Evolutionary conservation across 2,888 invertebrate species (phyloP).

Genomic region (Formica aserva): DNA sequence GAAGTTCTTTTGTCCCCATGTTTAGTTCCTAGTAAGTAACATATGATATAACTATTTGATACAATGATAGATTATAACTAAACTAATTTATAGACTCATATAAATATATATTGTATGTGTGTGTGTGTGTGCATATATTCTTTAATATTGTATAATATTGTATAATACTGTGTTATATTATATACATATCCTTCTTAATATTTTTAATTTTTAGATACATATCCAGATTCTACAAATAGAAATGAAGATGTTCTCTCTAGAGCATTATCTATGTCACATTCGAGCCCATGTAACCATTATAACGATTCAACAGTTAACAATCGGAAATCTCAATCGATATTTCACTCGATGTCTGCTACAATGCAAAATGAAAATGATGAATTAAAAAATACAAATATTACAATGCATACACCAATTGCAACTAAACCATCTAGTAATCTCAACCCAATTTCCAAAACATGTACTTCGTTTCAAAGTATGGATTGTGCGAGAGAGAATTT

Average conservation of each 20-base stretch:
- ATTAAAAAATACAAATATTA: background rate
- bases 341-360: background rate
- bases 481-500: conserved; percentile 3
- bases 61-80: background rate
- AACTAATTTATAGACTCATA: background rate
- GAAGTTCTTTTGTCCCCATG: background rate
- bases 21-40: conserved; percentile 27
- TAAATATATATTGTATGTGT: background rate
- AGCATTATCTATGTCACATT: background rate
- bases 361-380: conserved; percentile 11
- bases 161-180: no score
- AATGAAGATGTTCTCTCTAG: background rate
- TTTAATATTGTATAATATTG: background rate
- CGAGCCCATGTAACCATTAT: background rate
- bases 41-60: background rate
- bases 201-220: conserved; percentile 25
- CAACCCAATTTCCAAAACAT: background rate
- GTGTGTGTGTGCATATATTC: background rate
- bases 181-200: background rate
- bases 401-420: background rate
- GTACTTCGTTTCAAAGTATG: background rate
- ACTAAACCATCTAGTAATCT: background rate
- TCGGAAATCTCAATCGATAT: background rate
- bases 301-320: conserved; percentile 24
- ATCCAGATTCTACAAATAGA: background rate